These are phyloP conservation scores for Phocoena phocoena DNA, from an alignment of 2,113 vertebrate species.

Conservation along the genomic window DNA sequence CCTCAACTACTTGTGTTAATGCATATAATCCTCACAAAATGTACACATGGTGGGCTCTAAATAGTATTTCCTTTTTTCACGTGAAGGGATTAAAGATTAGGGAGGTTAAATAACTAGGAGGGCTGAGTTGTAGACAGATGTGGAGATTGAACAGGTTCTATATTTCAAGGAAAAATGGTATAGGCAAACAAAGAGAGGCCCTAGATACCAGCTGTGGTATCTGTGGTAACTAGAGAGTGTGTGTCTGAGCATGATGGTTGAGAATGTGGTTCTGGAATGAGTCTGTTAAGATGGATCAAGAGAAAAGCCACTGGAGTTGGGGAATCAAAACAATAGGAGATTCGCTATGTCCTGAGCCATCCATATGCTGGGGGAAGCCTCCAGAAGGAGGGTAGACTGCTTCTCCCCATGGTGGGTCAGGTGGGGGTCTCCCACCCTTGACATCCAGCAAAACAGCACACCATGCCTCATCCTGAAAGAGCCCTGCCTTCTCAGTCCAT, in stretches of 20 bases:
- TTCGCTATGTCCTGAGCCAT: neutral
- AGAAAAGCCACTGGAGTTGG: neutral
- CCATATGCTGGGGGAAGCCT: neutral
- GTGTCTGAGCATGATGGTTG: fast-evolving
- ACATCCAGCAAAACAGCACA: neutral
- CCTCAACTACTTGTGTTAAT: neutral
- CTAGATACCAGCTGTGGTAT: neutral
- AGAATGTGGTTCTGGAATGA: neutral
- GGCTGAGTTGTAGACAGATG: neutral
- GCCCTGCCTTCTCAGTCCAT: neutral
- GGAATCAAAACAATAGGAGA: neutral
- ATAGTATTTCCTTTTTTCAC: neutral
- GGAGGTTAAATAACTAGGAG: neutral
- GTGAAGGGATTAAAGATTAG: neutral
- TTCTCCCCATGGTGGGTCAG: neutral
- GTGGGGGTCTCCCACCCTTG: neutral
- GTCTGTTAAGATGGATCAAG: neutral
- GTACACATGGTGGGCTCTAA: neutral
- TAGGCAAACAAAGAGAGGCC: neutral
- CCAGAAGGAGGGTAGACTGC: neutral
- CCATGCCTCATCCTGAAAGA: neutral
- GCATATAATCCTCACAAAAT: neutral
- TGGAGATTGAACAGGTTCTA: neutral
- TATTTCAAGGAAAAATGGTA: neutral
- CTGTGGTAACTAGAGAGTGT: neutral